Evolutionary conservation across 2,888 invertebrate genomes (phyloP).

Genomic region (Lasioglossum marginatum): DNA sequence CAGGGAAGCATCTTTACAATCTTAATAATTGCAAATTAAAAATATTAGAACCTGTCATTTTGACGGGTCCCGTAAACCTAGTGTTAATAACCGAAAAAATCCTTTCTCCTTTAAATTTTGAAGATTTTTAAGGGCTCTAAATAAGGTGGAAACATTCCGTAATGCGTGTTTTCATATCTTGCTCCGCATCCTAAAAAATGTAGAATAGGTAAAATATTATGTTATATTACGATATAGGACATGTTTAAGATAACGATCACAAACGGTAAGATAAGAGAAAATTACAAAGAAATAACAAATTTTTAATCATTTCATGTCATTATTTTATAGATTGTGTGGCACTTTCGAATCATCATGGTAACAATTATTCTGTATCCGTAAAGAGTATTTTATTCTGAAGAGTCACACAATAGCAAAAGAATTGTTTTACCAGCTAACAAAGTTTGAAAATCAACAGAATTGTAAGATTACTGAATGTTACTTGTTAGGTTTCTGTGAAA

Average conservation of each 20-base stretch:
- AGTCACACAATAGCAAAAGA: background rate
- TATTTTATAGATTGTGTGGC: background rate
- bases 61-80: too few species aligned
- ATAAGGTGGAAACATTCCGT: background rate
- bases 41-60: too few species aligned
- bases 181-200: background rate
- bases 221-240: background rate
- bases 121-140: background rate
- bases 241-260: background rate
- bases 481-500: background rate
- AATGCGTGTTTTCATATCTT: background rate
- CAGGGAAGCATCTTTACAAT: too few species aligned
- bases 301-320: background rate
- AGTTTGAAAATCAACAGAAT: background rate
- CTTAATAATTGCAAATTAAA: too few species aligned
- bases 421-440: background rate
- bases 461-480: background rate
- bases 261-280: too few species aligned
- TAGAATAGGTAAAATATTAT: background rate
- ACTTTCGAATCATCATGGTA: background rate
- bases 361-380: background rate
- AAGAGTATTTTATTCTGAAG: background rate
- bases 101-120: background rate
- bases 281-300: background rate
- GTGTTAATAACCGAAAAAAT: background rate